Evolutionary conservation across 2,888 invertebrate genomes (phyloP), one percentile per base, ranked within the genome.

Genomic region (Diarsia brunnea): DNA sequence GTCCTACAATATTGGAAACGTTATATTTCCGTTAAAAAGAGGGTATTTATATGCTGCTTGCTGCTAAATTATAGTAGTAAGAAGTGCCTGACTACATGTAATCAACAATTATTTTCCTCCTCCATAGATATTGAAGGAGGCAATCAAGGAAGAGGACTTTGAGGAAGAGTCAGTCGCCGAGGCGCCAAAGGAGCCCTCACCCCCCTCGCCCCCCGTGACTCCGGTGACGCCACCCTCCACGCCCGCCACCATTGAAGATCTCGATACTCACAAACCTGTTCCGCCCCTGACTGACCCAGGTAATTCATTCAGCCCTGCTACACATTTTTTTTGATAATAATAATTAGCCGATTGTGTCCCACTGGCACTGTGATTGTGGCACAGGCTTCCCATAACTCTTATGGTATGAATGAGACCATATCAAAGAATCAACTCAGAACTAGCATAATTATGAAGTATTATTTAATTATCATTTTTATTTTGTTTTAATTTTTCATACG

Each of bases 121-220:
- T 16, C 47, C 31, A 24, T 80, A 96, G 96, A 95, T 96, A 67
- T 82, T 96, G 55, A 93, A 93, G 90, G 96, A 96, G 73, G 94
- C 96, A 0, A 87, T 94, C 16, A 94, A 92, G 80, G 96, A 96
- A 77, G 94, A 92, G 27, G 94, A 94, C 16, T 79, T 91, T 3
- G 93, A 93, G 0, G 93, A 93, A 38, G 88, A 88, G 14, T 68
- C 82, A 2, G 49, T 85, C 8, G 73, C 82, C 12, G 84, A 84
- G 14, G 68, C 83, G 3, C 84, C 87, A 1, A 78, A 66, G 11
- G 82, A 87, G 4, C 86, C 90, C 7, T 80, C 88, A 3, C 86
- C 89, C 31, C 82, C 89, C 3, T 80, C 88, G 4, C 86, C 89
- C 38, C 82, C 89, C 2, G 66, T 86, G 19, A 67, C 81, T 3